Evolutionary conservation across 2,888 invertebrate genomes (phyloP), one percentile per base, ranked within the genome.

Genomic region (Cylloceria caligata): DNA sequence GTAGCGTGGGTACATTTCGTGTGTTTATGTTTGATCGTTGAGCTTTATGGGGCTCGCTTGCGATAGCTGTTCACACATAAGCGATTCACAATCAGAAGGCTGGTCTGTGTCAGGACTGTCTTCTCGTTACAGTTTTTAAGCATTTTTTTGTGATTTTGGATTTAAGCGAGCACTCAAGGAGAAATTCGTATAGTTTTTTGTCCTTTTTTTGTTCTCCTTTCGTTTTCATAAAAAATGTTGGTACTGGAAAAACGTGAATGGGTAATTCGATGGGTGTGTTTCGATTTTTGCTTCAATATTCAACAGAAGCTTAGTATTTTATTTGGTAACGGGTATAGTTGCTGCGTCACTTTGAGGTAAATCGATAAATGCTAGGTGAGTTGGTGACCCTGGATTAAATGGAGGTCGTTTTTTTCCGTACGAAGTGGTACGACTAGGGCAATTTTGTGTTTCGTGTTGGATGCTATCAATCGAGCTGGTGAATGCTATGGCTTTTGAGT

Each of bases 181-280:
- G 45, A 45, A 45, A 16, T 4, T 45, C 13, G 39, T 39, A 39
- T 5, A n/a, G 45, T 45, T 16, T 45, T 45, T n/a, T 11, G 42
- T 45, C 13, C 42, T 45, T 45, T 4, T 16, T 16, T 13, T 11
- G n/a, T 45, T 16, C 3, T 45, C 42, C n/a, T 45, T n/a, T 45
- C n/a, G 42, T 45, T 45, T 45, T n/a, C 42, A n/a, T n/a, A 42
- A 45, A 45, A n/a, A 45, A n/a, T 45, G 13, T 45, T 45, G 42
- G 16, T 3, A 45, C n/a, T 45, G 16, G 42, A 16, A 5, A 5
- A 30, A 30, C 5, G 30, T 30, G 30, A 30, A 30, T 5, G 30
- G 16, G 16, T 45, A 45, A 13, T 45, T 4, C 42, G 42, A 16
- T 45, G 16, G 42, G 5, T 45, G 42, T 13, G n/a, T 45, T 16